Evolutionary conservation across 2,113 vertebrate species (phyloP).

Genomic region (Vidua chalybeata): DNA sequence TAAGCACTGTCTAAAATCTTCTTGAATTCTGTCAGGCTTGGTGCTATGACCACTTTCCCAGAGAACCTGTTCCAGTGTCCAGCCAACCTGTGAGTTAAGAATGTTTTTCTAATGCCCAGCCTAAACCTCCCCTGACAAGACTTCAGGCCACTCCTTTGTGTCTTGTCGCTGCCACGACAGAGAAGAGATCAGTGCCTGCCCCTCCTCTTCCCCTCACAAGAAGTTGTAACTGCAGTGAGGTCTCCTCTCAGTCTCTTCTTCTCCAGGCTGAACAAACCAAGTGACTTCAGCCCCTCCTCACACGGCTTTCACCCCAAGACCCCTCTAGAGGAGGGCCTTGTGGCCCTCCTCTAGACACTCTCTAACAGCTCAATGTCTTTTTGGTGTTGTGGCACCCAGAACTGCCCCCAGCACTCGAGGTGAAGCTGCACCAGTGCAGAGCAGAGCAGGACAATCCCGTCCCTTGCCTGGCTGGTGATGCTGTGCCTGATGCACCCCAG

Average conservation of each 20-base stretch:
- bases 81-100: rapidly evolving
- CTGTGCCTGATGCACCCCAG: neutral
- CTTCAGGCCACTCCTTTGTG: rapidly evolving
- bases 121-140: neutral
- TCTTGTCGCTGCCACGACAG: neutral
- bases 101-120: rapidly evolving
- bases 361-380: neutral
- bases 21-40: neutral
- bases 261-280: neutral
- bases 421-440: neutral
- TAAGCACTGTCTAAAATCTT: neutral
- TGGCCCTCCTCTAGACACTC: neutral
- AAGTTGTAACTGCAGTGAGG: neutral
- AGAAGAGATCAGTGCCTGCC: neutral
- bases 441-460: neutral
- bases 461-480: rapidly evolving
- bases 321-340: rapidly evolving
- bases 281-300: neutral
- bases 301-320: neutral
- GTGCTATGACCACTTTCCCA: neutral
- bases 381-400: neutral
- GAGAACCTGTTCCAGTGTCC: neutral
- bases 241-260: neutral
- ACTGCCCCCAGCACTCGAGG: rapidly evolving
- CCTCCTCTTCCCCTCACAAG: neutral